Percentiles rank a stretch among this genome's conserved stretches.
Evolutionary conservation across 2,888 invertebrate species (phyloP).

Genomic region (Nomada fabriciana): DNA sequence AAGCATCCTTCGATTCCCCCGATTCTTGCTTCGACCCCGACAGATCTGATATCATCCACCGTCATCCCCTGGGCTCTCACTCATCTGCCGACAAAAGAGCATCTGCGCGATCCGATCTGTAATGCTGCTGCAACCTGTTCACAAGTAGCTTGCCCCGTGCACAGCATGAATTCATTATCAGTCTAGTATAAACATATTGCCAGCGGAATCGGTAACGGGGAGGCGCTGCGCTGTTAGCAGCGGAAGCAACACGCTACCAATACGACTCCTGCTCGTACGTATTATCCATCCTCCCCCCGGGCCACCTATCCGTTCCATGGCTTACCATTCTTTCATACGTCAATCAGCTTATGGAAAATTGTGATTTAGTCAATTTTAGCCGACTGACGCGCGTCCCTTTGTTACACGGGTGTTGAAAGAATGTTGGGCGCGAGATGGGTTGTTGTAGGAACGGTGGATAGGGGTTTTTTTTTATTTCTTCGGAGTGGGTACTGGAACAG

Average conservation of each 20-base stretch:
- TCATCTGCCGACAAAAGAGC: conserved; percentile 80
- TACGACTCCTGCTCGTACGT: conserved; percentile 44
- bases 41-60: conserved; percentile 72
- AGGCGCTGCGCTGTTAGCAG: conserved; percentile 69
- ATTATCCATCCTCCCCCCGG: conserved; percentile 50
- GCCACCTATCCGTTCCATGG: conserved; percentile 43
- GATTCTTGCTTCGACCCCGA: conserved; percentile 72
- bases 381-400: background rate
- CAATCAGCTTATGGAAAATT: conserved; percentile 61
- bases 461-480: background rate
- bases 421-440: background rate
- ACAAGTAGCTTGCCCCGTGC: conserved; percentile 75
- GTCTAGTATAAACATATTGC: conserved; percentile 84
- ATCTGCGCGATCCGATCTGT: conserved; percentile 80
- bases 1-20: conserved; percentile 61
- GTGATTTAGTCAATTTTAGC: conserved; percentile 46
- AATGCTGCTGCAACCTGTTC: conserved; percentile 80
- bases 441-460: background rate
- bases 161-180: conserved; percentile 83
- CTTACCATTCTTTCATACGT: conserved; percentile 60
- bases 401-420: background rate
- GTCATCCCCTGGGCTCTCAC: conserved; percentile 73
- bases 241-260: conserved; percentile 49
- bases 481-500: too few species aligned
- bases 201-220: conserved; percentile 49